Evolutionary conservation across 2,888 invertebrate genomes (phyloP).

Genomic region (Baronia brevicornis): DNA sequence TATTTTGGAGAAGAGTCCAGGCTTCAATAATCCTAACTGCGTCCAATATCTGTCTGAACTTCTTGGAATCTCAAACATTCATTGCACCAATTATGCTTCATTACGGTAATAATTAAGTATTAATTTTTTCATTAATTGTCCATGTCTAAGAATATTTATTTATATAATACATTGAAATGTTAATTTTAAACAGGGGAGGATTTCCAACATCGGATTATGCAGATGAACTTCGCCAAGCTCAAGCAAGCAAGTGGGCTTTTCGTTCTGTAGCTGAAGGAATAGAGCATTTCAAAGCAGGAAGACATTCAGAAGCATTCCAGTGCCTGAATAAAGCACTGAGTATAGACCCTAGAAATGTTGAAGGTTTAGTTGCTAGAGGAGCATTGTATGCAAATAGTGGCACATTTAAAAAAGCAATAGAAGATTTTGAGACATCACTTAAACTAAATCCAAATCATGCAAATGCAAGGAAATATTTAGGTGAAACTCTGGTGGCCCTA

Average conservation of each 20-base stretch:
- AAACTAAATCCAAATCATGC: conserved; percentile 92
- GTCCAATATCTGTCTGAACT: conserved; percentile 86
- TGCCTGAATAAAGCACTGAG: conserved; percentile 94
- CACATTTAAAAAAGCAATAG: conserved; percentile 93
- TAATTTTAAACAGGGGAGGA: conserved; percentile 73
- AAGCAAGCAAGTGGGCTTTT: conserved; percentile 96
- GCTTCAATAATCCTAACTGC: conserved; percentile 93
- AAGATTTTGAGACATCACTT: conserved; percentile 94
- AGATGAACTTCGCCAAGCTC: conserved; percentile 88
- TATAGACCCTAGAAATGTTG: conserved; percentile 93
- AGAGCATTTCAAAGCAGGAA: conserved; percentile 93
- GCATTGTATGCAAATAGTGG: conserved; percentile 95
- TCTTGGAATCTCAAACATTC: conserved; percentile 82
- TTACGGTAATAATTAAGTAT: conserved; percentile 73
- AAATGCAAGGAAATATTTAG: conserved; percentile 95
- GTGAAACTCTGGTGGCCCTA: conserved; percentile 92
- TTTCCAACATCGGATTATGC: conserved; percentile 89
- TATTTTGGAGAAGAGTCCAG: conserved; percentile 87
- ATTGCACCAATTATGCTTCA: conserved; percentile 81
- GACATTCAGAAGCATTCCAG: conserved; percentile 95
- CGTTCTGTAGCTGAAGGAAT: conserved; percentile 96
- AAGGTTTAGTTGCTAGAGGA: conserved; percentile 93
- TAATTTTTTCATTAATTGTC: neutral
- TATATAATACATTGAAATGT: conserved; percentile 7
- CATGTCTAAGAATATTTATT: conserved; percentile 3